Conservation (phyloP, 2,797 vertebrate genomes). For the Xerus rutilus region DNA sequence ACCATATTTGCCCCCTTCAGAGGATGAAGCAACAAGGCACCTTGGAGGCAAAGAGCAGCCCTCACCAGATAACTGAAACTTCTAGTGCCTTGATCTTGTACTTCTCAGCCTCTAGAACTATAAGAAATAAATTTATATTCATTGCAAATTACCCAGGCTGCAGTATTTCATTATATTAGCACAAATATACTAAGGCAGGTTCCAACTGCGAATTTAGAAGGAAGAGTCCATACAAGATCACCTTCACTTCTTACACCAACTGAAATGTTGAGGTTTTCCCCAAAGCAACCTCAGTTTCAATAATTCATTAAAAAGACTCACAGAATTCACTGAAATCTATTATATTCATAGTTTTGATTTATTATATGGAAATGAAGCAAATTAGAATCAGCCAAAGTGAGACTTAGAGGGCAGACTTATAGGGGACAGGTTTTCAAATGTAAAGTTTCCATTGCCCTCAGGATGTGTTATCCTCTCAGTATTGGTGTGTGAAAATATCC, state of each 20-base stretch:
- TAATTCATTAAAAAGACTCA: not conserved
- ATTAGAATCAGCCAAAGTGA: conserved; percentile 36
- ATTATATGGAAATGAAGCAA: not conserved
- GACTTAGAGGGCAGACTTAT: not conserved
- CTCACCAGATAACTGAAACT: not conserved
- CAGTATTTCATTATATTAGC: not conserved
- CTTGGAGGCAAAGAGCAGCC: not conserved
- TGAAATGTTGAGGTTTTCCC: not conserved
- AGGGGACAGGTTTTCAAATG: not conserved
- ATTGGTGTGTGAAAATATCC: conserved; percentile 16
- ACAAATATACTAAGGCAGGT: not conserved
- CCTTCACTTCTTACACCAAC: not conserved
- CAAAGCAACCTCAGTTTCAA: not conserved
- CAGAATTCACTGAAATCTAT: conserved; percentile 30
- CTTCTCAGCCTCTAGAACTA: not conserved
- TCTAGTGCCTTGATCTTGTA: not conserved
- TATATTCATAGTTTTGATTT: not conserved
- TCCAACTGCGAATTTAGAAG: not conserved
- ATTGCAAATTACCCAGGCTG: not conserved
- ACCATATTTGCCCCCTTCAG: not conserved
- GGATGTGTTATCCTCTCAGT: not conserved
- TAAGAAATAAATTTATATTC: not conserved
- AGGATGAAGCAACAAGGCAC: not conserved
- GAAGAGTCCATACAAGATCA: not conserved
- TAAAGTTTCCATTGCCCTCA: not conserved